Percentiles rank a stretch among this genome's conserved stretches.
These are phyloP conservation scores for Atrina japonica DNA, from an alignment of 2,888 invertebrate species.

Conservation along the genomic window DNA sequence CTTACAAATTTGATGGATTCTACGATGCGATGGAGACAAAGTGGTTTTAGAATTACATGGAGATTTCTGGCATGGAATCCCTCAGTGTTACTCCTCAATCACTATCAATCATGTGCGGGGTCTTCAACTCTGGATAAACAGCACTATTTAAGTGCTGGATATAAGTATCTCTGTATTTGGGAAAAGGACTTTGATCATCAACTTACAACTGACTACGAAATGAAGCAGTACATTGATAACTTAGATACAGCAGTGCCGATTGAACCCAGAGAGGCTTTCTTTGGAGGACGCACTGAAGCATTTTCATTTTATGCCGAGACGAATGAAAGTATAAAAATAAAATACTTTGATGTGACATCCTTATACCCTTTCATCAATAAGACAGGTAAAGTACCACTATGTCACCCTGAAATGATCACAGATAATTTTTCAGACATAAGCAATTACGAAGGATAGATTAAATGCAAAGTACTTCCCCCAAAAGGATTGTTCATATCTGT, in stretches of 20 bases:
- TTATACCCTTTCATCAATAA: conserved; percentile 70
- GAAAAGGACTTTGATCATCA: conserved; percentile 55
- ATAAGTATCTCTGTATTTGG: conserved; percentile 52
- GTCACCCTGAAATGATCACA: conserved; percentile 59
- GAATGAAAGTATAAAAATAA: conserved; percentile 48
- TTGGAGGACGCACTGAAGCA: conserved; percentile 65
- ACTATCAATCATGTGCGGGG: conserved; percentile 40
- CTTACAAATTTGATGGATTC: conserved; percentile 43
- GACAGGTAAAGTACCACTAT: conserved; percentile 55
- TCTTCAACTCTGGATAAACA: conserved; percentile 37
- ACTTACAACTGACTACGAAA: conserved; percentile 35
- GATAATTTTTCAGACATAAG: conserved; percentile 53
- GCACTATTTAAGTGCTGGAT: conserved; percentile 40
- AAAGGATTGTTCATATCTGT: conserved; percentile 67
- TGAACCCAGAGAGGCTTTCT: conserved; percentile 66
- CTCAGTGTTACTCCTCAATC: conserved; percentile 23
- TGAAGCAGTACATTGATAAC: conserved; percentile 42
- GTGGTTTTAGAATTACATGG: conserved; percentile 46
- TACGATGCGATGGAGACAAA: conserved; percentile 26
- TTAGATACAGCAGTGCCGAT: conserved; percentile 50
- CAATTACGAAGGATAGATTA: conserved; percentile 62
- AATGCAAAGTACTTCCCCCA: conserved; percentile 66
- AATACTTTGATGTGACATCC: conserved; percentile 60
- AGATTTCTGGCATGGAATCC: conserved; percentile 45
- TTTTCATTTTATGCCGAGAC: conserved; percentile 57